Evolutionary conservation across 1,140 invertebrate species (phyloP).

Genomic region (Anagrus nilaparvatae): DNA sequence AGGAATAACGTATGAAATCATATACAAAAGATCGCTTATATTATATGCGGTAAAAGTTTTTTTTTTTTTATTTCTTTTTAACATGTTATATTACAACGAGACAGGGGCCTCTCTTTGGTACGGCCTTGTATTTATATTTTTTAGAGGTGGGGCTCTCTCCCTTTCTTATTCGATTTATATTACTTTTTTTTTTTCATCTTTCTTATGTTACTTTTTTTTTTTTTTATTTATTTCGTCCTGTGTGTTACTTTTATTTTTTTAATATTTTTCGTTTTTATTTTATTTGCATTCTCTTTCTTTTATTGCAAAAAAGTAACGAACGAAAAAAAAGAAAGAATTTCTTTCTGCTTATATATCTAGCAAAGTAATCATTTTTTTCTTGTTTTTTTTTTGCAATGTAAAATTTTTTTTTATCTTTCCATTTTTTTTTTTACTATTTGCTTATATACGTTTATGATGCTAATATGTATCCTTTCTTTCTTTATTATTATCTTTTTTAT

Average conservation of each 20-base stretch:
- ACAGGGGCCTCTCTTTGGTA: slow-evolving; percentile 25
- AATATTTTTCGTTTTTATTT: slow-evolving; percentile 5
- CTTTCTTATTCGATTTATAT: slow-evolving; percentile 10
- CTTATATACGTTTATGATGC: too few relatives aligned
- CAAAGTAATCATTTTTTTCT: slow-evolving; percentile 6
- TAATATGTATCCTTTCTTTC: too few relatives aligned
- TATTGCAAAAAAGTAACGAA: neutral
- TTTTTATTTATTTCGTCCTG: slow-evolving; percentile 1
- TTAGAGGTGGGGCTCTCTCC: slow-evolving; percentile 24
- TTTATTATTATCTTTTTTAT: too few relatives aligned
- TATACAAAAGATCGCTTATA: slow-evolving; percentile 27
- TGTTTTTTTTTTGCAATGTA: neutral
- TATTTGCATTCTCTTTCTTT: slow-evolving; percentile 1
- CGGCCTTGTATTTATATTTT: slow-evolving; percentile 19
- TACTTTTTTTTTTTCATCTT: slow-evolving; percentile 7
- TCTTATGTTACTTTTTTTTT: neutral
- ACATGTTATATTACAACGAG: neutral
- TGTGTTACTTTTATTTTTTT: slow-evolving; percentile 6
- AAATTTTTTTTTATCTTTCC: neutral
- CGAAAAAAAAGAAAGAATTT: neutral
- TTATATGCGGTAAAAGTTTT: slow-evolving; percentile 22
- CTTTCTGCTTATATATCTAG: neutral
- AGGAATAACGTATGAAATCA: slow-evolving; percentile 32
- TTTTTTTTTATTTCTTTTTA: too few relatives aligned
- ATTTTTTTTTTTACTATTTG: neutral